phyloP scores from a whole-genome alignment of 1,140 invertebrate genomes.

The Drosophila fuyamai region DNA sequence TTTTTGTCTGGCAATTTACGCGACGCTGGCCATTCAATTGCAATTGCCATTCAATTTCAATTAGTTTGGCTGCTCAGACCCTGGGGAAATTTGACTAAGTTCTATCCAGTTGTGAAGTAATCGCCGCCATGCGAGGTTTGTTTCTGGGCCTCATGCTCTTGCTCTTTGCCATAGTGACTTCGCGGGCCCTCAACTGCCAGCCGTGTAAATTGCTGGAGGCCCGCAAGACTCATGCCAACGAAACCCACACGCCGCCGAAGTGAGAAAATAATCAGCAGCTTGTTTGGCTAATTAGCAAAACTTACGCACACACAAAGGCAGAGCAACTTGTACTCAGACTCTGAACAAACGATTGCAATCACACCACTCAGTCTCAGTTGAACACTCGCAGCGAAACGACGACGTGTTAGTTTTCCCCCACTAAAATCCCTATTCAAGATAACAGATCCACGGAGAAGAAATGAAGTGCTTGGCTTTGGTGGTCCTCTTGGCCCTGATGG shows the following conservation, averaged over 20 bases:
- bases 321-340: neutral
- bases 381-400: slow-evolving; percentile 37
- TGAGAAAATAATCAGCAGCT: slow-evolving; percentile 47
- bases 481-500: slow-evolving; percentile 40
- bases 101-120: slow-evolving; percentile 55
- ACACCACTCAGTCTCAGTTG: slow-evolving; percentile 55
- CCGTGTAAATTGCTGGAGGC: slow-evolving; percentile 73
- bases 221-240: slow-evolving; percentile 60
- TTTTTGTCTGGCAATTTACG: slow-evolving; percentile 55
- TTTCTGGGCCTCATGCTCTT: slow-evolving; percentile 36
- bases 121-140: slow-evolving; percentile 49
- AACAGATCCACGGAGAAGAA: slow-evolving; percentile 1
- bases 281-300: slow-evolving; percentile 76
- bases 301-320: slow-evolving; percentile 40
- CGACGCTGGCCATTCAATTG: slow-evolving; percentile 15
- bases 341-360: slow-evolving; percentile 3
- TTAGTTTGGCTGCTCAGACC: slow-evolving; percentile 35
- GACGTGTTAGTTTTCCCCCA: neutral
- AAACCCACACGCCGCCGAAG: slow-evolving; percentile 25
- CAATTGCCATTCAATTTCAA: slow-evolving; percentile 65
- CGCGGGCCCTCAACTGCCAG: slow-evolving; percentile 64
- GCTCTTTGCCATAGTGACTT: slow-evolving; percentile 12
- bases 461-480: slow-evolving; percentile 68
- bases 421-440: neutral
- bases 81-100: slow-evolving; percentile 66